Base-by-base conservation (phyloP, 1,140 invertebrate species). In the Drosophila miranda region DNA sequence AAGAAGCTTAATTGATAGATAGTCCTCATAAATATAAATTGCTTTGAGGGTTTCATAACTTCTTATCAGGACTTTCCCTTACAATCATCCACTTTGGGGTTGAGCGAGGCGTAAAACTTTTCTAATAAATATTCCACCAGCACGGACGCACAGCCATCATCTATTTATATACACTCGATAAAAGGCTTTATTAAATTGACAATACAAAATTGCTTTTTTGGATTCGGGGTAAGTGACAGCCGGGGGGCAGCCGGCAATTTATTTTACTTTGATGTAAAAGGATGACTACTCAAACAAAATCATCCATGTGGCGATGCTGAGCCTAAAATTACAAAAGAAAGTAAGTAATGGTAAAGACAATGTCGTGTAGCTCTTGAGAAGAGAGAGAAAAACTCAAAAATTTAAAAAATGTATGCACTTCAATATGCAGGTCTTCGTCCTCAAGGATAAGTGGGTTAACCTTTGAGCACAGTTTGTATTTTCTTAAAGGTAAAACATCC, bases 171-270 rank as follows among this genome's bases (percentile, higher is more conserved):
- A 51, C 38, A 76, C 69, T 71, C 66, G 66, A 80, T 86, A 84
- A 81, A 80, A 74, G 62, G 62, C 66, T 77, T 86, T 86, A 67
- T 71, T 72, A 86, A 71, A 81, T 86, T 81, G 74, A 86, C 74
- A 86, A 83, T 78, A 78, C 66, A 58, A 72, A 78, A 86, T 78
- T 81, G 77, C 57, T 70, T 86, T 80, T 71, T 60, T 75, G 48
- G 62, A 76, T 64, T 66, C 38, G 38, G 30, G 42, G 48, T 55
- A 54, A 3, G 26, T 7, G 42, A 50, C 42, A 26, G n/a, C n/a
- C n/a, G n/a, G n/a, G 28, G 45, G 1, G 11, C 14, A 14, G 54
- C 30, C 49, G 48, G 48, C 46, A 73, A 73, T 74, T 63, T 74
- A 16, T 42, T 53, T 74, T 28, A 19, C 66, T 77, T 64, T 77